These are phyloP conservation scores for Tipula helvola DNA, from an alignment of 2,888 invertebrate genomes.

Conservation along the genomic window DNA sequence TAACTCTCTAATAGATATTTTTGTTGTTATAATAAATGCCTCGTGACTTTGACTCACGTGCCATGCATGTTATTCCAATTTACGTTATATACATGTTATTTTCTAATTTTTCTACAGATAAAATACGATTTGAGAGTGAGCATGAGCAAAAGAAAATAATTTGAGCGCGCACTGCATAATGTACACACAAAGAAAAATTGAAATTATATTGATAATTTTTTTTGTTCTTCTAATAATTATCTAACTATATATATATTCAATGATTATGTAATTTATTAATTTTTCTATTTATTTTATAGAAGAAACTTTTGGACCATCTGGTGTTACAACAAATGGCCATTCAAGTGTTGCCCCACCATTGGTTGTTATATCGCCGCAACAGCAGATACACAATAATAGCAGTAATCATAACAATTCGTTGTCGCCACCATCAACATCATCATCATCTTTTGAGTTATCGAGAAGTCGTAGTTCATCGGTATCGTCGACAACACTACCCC, in stretches of 20 bases:
- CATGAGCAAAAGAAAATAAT: not conserved
- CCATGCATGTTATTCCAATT: not conserved
- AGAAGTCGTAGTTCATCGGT: conserved; percentile 14
- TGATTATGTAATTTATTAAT: conserved; percentile 15
- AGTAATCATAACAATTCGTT: not conserved
- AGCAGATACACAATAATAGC: not conserved
- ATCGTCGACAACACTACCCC: conserved; percentile 16
- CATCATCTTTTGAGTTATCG: conserved; percentile 11
- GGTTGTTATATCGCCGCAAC: conserved; percentile 11
- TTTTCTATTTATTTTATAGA: conserved; percentile 21
- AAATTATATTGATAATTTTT: not conserved
- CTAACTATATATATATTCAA: not conserved
- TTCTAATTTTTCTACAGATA: not conserved
- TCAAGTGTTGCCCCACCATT: conserved; percentile 4
- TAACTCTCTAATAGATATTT: not conserved
- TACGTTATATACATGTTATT: not conserved
- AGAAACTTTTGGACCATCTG: conserved; percentile 25
- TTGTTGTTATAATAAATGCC: not conserved
- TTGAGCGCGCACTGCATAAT: not conserved
- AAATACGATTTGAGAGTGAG: not conserved
- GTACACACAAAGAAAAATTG: not conserved
- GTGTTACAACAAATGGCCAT: not conserved
- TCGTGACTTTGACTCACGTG: not conserved
- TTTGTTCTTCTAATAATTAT: not conserved
- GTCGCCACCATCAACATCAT: conserved; percentile 14